Base-by-base conservation (phyloP, 2,113 vertebrate species). In the Merops nubicus region DNA sequence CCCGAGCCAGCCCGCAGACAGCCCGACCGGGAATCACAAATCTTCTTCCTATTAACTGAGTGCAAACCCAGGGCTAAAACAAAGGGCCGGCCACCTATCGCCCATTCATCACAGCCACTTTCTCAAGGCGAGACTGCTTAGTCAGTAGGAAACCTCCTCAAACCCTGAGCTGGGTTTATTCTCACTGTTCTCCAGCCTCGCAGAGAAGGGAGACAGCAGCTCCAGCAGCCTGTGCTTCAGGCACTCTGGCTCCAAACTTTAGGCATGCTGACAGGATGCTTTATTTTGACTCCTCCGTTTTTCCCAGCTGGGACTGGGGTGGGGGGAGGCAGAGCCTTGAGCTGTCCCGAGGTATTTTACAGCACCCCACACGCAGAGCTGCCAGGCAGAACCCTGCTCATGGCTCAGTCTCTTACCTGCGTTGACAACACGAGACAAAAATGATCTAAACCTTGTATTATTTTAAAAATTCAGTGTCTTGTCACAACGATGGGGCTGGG, bases 251-350 rank as follows among this genome's bases (percentile, higher is more conserved):
- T 48, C 40, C 47, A 20, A 60, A 26, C 34, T 60, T 26, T 4
- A 16, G 18, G 33, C 51, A 36, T 5, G 1, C 8, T 48, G 22
- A 29, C n/a, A 11, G 0, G 3, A 36, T 0, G 2, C 23, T 42
- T 33, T 4, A 1, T 36, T 59, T 31, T 25, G 34, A 1, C 74
- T 40, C 9, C 31, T 53, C 21, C 0, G 2, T 18, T 23, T 45
- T 28, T 5, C 57, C 57, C 10, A 14, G 45, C 29, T 64, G 25
- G 43, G 28, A 26, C 0, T 19, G 36, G 63, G 57, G 43, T 8
- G 28, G 28, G 76, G 56, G 48, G 29, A 38, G 12, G 48, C 5
- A 6, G 45, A 2, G 2, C 1, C 47, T 7, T 4, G 53, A 38
- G 54, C 54, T 25, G 17, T 4, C 15, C 22, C 3, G 0, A 50